These are phyloP conservation scores for Drosophila nannoptera DNA, from an alignment of 1,140 invertebrate genomes.

Conservation along the genomic window DNA sequence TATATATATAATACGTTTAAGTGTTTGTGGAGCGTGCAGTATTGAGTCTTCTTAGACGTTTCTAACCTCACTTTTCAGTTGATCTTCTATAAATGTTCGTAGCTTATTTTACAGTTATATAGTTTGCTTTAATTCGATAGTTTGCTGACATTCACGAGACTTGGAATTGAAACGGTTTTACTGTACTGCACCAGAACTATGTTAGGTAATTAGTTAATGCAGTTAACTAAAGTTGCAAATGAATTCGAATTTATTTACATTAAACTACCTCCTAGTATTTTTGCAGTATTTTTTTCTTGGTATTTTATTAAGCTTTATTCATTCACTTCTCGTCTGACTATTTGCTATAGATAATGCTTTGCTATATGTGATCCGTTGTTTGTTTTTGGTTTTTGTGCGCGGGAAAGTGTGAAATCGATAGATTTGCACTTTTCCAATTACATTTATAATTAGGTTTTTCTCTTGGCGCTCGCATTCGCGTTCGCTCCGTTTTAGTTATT, in stretches of 20 bases:
- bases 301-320: slow-evolving; percentile 44
- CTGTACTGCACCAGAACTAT: slow-evolving; percentile 10
- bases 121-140: slow-evolving; percentile 37
- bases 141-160: slow-evolving; percentile 33
- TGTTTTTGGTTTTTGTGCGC: slow-evolving; percentile 21
- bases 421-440: slow-evolving; percentile 42
- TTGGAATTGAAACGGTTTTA: slow-evolving; percentile 27
- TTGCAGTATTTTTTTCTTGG: neutral
- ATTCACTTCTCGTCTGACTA: slow-evolving; percentile 23
- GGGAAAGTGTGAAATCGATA: slow-evolving; percentile 36
- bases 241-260: slow-evolving; percentile 32
- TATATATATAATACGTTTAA: neutral
- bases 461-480: slow-evolving; percentile 1
- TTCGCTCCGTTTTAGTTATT: slow-evolving; percentile 12
- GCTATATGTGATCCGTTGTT: neutral
- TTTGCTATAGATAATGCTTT: slow-evolving; percentile 6
- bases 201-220: slow-evolving; percentile 52
- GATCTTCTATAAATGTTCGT: slow-evolving; percentile 13
- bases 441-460: slow-evolving; percentile 48
- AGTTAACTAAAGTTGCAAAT: slow-evolving; percentile 39
- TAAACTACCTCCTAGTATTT: neutral
- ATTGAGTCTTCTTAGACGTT: neutral
- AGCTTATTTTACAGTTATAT: slow-evolving; percentile 39
- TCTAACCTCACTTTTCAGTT: slow-evolving; percentile 7
- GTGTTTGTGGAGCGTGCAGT: slow-evolving; percentile 5